These are phyloP conservation scores for Upupa epops DNA, from an alignment of 2,113 vertebrate genomes.

Conservation along the genomic window DNA sequence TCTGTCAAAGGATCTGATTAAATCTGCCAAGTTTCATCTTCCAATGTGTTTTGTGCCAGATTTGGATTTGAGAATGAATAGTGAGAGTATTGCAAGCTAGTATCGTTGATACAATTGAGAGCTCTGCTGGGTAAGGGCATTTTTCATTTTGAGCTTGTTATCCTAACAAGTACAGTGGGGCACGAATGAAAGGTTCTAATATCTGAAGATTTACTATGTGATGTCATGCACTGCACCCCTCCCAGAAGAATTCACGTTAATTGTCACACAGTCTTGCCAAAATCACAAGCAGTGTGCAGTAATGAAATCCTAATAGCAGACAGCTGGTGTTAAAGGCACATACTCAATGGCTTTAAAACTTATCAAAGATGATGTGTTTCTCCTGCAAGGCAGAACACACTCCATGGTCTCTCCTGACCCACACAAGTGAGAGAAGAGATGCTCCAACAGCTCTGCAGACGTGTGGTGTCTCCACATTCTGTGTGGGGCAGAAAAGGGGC, in stretches of 20 bases:
- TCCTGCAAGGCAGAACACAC: neutral
- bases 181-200: conserved; percentile 66
- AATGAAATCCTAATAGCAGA: conserved; percentile 67
- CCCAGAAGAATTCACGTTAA: conserved; percentile 63
- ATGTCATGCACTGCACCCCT: conserved; percentile 64
- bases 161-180: conserved; percentile 59
- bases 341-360: neutral
- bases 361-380: neutral
- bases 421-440: neutral
- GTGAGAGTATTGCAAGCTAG: conserved; percentile 52
- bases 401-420: neutral
- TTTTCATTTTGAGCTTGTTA: conserved; percentile 66
- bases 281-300: conserved; percentile 38
- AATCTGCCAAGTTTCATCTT: conserved; percentile 53
- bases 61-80: conserved; percentile 3
- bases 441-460: neutral
- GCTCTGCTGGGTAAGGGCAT: conserved; percentile 63
- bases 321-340: conserved; percentile 33
- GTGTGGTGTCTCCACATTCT: rapidly evolving
- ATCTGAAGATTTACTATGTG: conserved; percentile 62
- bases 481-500: neutral
- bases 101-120: conserved; percentile 50
- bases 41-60: conserved; percentile 6
- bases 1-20: conserved; percentile 27
- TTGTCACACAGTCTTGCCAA: conserved; percentile 66